Base-by-base conservation (phyloP, 2,888 invertebrate genomes). In the Lingula anatina region DNA sequence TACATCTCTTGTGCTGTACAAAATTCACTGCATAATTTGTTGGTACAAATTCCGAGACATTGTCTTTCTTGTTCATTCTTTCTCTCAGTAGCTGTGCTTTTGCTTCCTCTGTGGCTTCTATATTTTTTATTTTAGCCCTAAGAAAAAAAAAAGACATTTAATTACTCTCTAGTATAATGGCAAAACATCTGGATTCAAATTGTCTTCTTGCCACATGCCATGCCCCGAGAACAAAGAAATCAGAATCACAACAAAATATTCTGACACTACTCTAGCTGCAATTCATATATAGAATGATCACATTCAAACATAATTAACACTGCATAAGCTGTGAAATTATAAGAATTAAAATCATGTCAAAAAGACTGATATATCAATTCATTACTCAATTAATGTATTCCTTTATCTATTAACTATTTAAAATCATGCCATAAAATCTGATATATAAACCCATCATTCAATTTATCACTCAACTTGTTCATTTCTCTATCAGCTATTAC, bases 11-110 rank as follows among this genome's bases (percentile, higher is more conserved):
- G 73, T 96, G 95, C 68, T 96, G 95, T 35, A 93, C 92, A 81
- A 96, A 97, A 79, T 96, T 96, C 0, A 95, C 95, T 12, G 96
- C 95, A 89, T 96, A 92, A 74, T 97, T 96, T 18, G 92, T 92
- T 0, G 96, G 96, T 0, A 96, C 95, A 83, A 96, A 95, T 61
- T 90, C 90, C 0, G 70, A 70, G 0, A 94, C 91, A 0, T 92
- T 91, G 0, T 87, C 88, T 77, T 94, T 92, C 70, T 91, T 92
- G 76, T 92, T 92, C 69, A 89, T 86, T 51, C 89, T 84, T 63
- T 95, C 94, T 81, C 88, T 86, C 21, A 97, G 71, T 31, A 99
- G 79, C 75, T 87, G 89, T 75, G 94, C 85, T 79, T 97, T 99
- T 0, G 97, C 96, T 70, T 94, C 95, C 78, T 99, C 99, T 0